Evolutionary conservation across 2,797 vertebrate genomes (phyloP).

Genomic region (Luscinia megarhynchos): DNA sequence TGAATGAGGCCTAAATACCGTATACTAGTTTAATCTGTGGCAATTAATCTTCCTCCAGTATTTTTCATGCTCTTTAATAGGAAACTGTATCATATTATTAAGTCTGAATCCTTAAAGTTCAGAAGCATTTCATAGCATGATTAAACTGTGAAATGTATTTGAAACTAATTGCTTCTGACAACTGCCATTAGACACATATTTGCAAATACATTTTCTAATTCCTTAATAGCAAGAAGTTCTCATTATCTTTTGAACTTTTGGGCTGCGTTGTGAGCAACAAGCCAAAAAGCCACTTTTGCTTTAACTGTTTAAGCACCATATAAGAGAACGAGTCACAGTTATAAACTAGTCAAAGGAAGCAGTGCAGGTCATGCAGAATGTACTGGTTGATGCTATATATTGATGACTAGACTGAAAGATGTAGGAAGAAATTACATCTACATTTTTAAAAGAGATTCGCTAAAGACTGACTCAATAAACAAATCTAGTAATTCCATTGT

Average conservation of each 20-base stretch:
- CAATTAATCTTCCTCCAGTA: slow-evolving; percentile 33
- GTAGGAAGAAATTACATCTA: not conserved
- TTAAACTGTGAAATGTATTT: slow-evolving; percentile 49
- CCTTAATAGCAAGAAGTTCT: not conserved
- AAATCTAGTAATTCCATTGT: not conserved
- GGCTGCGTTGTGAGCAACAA: not conserved
- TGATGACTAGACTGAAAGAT: not conserved
- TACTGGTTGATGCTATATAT: not conserved
- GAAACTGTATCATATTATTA: slow-evolving; percentile 16
- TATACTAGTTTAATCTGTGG: slow-evolving; percentile 10
- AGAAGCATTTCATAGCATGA: slow-evolving; percentile 38
- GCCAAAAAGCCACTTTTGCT: not conserved
- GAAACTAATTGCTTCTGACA: slow-evolving; percentile 67
- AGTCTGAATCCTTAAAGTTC: slow-evolving; percentile 44
- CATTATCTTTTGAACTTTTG: slow-evolving; percentile 33
- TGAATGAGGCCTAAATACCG: slow-evolving; percentile 21
- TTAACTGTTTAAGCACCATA: not conserved
- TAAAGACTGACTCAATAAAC: not conserved
- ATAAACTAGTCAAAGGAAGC: not conserved
- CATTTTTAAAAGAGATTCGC: not conserved
- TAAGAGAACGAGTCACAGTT: not conserved
- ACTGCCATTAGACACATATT: slow-evolving; percentile 34
- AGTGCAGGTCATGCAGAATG: not conserved
- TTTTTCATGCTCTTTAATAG: slow-evolving; percentile 29
- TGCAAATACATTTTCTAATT: slow-evolving; percentile 46